Evolutionary conservation across 2,113 vertebrate species (phyloP).

Genomic region (Thoracochromis brauschi): DNA sequence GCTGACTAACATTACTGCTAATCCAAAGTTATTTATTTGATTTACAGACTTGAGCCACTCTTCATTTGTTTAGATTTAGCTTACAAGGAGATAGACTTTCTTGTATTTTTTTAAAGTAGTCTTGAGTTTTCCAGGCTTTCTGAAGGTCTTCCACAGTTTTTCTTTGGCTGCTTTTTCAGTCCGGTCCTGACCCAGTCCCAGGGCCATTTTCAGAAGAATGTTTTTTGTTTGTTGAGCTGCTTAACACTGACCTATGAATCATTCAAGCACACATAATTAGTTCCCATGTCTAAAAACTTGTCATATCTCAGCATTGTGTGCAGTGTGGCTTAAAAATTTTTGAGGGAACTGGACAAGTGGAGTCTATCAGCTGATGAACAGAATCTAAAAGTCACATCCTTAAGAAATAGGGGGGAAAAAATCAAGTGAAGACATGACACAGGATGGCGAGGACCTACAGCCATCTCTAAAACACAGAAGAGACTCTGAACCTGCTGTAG

Average conservation of each 20-base stretch:
- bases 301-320: not conserved
- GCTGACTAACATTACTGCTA: not conserved
- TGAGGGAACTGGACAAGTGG: not conserved
- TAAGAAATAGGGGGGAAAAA: not conserved
- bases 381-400: not conserved
- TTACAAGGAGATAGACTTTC: not conserved
- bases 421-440: not conserved
- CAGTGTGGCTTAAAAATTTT: not conserved
- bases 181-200: not conserved
- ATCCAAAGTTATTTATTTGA: not conserved
- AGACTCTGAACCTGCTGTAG: not conserved
- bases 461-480: not conserved
- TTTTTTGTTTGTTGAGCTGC: not conserved
- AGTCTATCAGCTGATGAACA: not conserved
- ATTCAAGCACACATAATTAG: not conserved
- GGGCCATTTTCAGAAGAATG: not conserved
- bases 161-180: not conserved
- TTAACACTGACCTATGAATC: not conserved
- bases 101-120: not conserved
- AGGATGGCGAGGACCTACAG: not conserved
- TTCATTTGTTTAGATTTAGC: not conserved
- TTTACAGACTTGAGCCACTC: not conserved
- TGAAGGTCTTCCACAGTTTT: not conserved
- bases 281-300: not conserved
- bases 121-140: not conserved